A percentile compares a stretch with the other conserved stretches of the same genome.
phyloP scores from a whole-genome alignment of 2,888 invertebrate species.

The Diaperis boleti region DNA sequence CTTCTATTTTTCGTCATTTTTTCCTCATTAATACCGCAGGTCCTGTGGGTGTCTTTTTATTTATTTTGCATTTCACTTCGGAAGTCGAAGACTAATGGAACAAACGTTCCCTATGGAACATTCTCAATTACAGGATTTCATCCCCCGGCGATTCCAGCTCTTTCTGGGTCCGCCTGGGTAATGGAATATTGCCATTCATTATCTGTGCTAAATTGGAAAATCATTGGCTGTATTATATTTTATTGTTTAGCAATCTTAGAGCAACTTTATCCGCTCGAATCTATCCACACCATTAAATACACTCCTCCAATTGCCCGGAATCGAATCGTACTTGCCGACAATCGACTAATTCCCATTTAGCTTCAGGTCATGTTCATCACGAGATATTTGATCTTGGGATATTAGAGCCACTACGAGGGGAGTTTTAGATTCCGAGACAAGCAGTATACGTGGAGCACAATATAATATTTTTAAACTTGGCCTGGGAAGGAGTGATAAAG shows the following conservation, averaged over 20 bases:
- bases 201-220: conserved; percentile 54
- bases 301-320: conserved; percentile 34
- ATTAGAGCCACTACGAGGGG: background rate
- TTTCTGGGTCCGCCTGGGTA: conserved; percentile 48
- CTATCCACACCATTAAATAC: conserved; percentile 37
- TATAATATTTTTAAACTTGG: conserved; percentile 15
- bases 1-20: conserved; percentile 5
- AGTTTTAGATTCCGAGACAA: conserved; percentile 14
- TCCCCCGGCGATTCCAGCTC: conserved; percentile 53
- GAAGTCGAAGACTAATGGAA: conserved; percentile 56
- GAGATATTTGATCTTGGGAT: conserved; percentile 27
- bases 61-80: conserved; percentile 56
- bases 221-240: conserved; percentile 48
- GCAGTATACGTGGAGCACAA: conserved; percentile 9
- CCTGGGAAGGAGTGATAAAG: conserved; percentile 19
- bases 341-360: conserved; percentile 34
- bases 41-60: conserved; percentile 52
- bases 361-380: conserved; percentile 32
- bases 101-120: conserved; percentile 57
- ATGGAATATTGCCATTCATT: conserved; percentile 54
- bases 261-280: conserved; percentile 35
- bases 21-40: conserved; percentile 18
- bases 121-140: conserved; percentile 59
- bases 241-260: conserved; percentile 40
- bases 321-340: conserved; percentile 29